phyloP scores from a whole-genome alignment of 2,888 invertebrate genomes.

The Blastobasis lacticolella region DNA sequence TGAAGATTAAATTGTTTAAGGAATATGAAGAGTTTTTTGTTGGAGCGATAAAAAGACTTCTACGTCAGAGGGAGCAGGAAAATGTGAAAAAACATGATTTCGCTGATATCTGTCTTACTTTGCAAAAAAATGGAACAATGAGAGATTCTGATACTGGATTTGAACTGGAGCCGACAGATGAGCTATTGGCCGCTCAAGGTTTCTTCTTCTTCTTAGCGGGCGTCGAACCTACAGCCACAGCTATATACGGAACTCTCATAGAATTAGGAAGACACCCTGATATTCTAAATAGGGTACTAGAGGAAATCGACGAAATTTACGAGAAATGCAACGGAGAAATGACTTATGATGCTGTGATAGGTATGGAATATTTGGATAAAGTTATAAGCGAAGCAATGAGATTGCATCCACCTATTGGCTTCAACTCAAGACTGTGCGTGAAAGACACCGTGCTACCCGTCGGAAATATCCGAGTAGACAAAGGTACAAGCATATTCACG shows the following conservation, averaged over 20 bases:
- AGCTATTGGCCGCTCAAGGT: conserved; percentile 42
- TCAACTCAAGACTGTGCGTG: conserved; percentile 29
- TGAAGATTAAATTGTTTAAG: conserved; percentile 35
- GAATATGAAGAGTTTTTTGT: conserved; percentile 41
- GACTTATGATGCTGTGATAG: conserved; percentile 30
- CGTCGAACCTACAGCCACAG: conserved; percentile 45
- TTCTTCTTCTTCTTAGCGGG: conserved; percentile 56
- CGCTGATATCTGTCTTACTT: conserved; percentile 37
- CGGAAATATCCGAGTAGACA: conserved; percentile 40
- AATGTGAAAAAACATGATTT: conserved; percentile 42
- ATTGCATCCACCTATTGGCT: conserved; percentile 40
- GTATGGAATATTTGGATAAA: conserved; percentile 43
- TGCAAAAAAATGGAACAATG: conserved; percentile 39
- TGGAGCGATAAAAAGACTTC: conserved; percentile 36
- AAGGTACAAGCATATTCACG: conserved; percentile 35
- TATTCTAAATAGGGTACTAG: conserved; percentile 33
- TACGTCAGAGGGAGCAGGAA: conserved; percentile 33
- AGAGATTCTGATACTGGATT: conserved; percentile 32
- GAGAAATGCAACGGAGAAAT: conserved; percentile 26
- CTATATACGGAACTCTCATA: conserved; percentile 35
- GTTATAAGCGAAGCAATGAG: conserved; percentile 37
- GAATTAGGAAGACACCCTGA: conserved; percentile 44
- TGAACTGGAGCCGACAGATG: conserved; percentile 42
- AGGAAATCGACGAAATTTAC: conserved; percentile 40
- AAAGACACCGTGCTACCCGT: conserved; percentile 37